Evolutionary conservation across 1,140 invertebrate species (phyloP).

Genomic region (Heterodera carotae): DNA sequence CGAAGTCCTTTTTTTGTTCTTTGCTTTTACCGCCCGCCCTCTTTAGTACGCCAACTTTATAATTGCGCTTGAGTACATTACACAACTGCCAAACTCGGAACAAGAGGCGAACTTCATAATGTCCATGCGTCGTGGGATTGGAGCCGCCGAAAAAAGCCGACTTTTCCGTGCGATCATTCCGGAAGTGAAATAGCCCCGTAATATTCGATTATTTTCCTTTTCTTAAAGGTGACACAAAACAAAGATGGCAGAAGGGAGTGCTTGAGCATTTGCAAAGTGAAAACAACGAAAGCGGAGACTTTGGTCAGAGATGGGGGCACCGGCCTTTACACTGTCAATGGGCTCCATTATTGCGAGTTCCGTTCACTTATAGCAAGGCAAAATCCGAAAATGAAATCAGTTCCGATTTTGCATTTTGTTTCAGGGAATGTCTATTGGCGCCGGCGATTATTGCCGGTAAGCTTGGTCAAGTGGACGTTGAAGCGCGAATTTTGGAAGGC

Average conservation of each 20-base stretch:
- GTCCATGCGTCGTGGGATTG: constrained; percentile 34
- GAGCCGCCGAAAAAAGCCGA: background rate
- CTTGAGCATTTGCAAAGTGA: background rate
- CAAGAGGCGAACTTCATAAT: constrained; percentile 58
- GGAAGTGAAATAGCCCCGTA: no score
- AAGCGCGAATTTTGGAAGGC: constrained; percentile 41
- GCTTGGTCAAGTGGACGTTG: constrained; percentile 55
- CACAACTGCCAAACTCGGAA: constrained; percentile 45
- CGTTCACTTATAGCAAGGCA: constrained; percentile 41
- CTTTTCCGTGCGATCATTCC: background rate
- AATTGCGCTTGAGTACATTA: constrained; percentile 58
- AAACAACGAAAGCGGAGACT: background rate
- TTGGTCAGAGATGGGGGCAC: constrained; percentile 55
- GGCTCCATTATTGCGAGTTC: constrained; percentile 47
- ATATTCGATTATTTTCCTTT: no score
- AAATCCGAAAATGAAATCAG: background rate
- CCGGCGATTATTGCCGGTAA: constrained; percentile 54
- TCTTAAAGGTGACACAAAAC: background rate
- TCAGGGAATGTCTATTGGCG: constrained; percentile 55
- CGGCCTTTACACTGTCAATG: constrained; percentile 55
- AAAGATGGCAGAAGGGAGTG: background rate
- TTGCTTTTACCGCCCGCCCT: constrained; percentile 9
- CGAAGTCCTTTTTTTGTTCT: constrained; percentile 16
- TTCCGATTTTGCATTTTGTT: constrained; percentile 31
- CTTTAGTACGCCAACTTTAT: constrained; percentile 57